Base-by-base conservation (phyloP, 2,888 invertebrate species). In the Fabriciana adippe region DNA sequence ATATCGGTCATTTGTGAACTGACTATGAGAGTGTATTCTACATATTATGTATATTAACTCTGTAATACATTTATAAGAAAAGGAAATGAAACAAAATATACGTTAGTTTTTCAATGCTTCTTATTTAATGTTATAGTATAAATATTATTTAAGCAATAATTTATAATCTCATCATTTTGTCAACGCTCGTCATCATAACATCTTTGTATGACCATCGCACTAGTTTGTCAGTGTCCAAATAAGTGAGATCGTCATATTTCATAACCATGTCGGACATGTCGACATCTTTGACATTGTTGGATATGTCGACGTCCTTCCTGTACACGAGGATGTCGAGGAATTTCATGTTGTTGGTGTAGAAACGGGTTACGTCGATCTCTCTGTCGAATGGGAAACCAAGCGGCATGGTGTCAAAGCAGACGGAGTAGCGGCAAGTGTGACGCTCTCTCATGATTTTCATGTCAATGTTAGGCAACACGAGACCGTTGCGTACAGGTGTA, bases 371-470 rank as follows among this genome's bases (percentile, higher is more conserved):
- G 68, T 94, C 90, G 79, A 95, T 93, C 48, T 88, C 89, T 73
- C 96, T 94, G 86, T 97, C 96, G 90, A 97, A 95, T 74, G 97
- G 97, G 93, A 94, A 97, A 69, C 95, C 96, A 75, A 95, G 91
- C 1, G 96, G 94, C 82, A 93, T 93, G 60, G 90, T 93, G 85
- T 96, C 96, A 73, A 94, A 85, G 72, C 91, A 92, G 8, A 85
- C 89, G 77, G 93, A 82, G 82, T 93, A 94, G 79, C 91, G 91
- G 75, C 93, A 94, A 70, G 93, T 86, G 74, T 90, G 93, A 68
- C 93, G 91, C 62, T 91, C 88, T 80, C 93, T 92, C 83, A 90
- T 90, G 69, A 87, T 82, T 73, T 84, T 87, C 73, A 90, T 84
- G 78, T 93, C 93, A 57, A 93, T 83, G 55, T 71, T 80, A 15